Evolutionary conservation across 2,113 vertebrate species (phyloP), one percentile per base, ranked within the genome.

Genomic region (Chaenogobius annularis): DNA sequence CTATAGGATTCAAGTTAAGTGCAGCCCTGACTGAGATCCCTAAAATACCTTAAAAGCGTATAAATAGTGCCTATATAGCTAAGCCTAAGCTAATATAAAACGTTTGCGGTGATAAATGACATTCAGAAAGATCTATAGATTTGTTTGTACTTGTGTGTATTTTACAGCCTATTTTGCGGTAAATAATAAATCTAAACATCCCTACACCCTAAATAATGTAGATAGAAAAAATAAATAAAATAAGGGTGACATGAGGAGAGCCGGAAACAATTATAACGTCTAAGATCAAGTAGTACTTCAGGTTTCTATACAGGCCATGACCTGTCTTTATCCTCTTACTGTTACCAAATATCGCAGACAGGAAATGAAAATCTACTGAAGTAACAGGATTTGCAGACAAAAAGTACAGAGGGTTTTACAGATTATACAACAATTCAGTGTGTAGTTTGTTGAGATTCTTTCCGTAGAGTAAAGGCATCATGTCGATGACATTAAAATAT

Each of bases 331-430:
- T 81, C 73, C 61, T 79, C 61, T 74, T 79, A 73, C 75, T 82
- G 47, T 67, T 67, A 73, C 72, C 50, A 78, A 77, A 83, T 74
- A 79, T 79, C 74, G 80, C 63, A 8, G 58, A 13, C 62, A 74
- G 82, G 77, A 83, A 80, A 85, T 84, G 66, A 81, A 87, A 83
- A 81, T 68, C 44, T 55, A 75, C 44, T 74, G 56, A 73, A 75
- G 78, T 79, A 84, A 84, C 68, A 70, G 78, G 82, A 86, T 83
- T 82, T 14, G 48, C 31, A 71, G 73, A 77, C 77, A 74, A 83
- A 22, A 75, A 69, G 61, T 63, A 40, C 35, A 61, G 5, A 58
- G 20, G 55, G 13, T 61, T 61, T 35, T 2, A 10, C 58, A 35
- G 61, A 63, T 63, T 63, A 63, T 43, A 43, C 5, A 63, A n/a